Evolutionary conservation across 2,797 vertebrate genomes (phyloP).

Genomic region (Gadopsis marmoratus): DNA sequence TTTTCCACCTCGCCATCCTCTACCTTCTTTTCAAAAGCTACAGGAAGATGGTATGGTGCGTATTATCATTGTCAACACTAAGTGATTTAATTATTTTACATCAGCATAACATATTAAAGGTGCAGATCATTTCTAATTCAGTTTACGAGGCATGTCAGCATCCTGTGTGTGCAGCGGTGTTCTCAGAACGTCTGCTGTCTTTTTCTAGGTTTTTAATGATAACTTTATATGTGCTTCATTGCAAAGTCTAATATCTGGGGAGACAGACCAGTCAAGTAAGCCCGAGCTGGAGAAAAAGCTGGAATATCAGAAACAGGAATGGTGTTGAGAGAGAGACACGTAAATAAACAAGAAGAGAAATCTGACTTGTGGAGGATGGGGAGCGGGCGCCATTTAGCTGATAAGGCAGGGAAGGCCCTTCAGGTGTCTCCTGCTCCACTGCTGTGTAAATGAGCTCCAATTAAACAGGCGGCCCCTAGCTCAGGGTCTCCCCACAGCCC

Average conservation of each 20-base stretch:
- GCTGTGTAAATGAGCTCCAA: slow-evolving; percentile 88
- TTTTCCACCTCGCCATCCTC: slow-evolving; percentile 57
- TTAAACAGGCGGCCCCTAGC: slow-evolving; percentile 85
- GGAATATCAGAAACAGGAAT: background rate
- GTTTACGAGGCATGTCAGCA: slow-evolving; percentile 17
- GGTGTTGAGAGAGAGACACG: slow-evolving; percentile 31
- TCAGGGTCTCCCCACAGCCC: slow-evolving; percentile 76
- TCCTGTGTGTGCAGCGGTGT: background rate
- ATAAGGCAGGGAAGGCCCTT: slow-evolving; percentile 83
- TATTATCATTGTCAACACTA: slow-evolving; percentile 45
- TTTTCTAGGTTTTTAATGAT: background rate
- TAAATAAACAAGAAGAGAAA: slow-evolving; percentile 58
- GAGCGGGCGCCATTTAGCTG: slow-evolving; percentile 76
- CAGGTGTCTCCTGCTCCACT: slow-evolving; percentile 84
- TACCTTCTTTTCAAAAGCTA: slow-evolving; percentile 53
- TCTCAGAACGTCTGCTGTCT: background rate
- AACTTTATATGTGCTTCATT: background rate
- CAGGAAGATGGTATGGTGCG: slow-evolving; percentile 30
- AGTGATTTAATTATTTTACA: slow-evolving; percentile 44
- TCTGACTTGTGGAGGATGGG: slow-evolving; percentile 57
- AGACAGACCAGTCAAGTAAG: background rate
- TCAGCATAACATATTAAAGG: slow-evolving; percentile 26
- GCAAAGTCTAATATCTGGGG: background rate
- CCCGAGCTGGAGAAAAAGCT: slow-evolving; percentile 4
- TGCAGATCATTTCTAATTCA: slow-evolving; percentile 26